Evolutionary conservation across 2,797 vertebrate genomes (phyloP).

Genomic region (Enteromius treurensis): DNA sequence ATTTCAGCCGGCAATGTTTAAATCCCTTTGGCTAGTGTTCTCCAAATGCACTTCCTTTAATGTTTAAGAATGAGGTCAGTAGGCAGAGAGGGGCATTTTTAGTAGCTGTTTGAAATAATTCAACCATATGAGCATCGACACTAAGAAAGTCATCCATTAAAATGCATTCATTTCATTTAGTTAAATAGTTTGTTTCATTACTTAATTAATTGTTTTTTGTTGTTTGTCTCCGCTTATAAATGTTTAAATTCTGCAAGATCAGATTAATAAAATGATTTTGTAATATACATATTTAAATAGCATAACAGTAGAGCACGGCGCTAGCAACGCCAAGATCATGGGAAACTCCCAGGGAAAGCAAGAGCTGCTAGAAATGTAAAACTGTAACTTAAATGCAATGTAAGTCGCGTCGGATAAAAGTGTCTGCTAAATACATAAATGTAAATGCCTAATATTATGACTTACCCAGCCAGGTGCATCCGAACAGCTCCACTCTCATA

Average conservation of each 20-base stretch:
- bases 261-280: background rate
- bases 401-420: too few relatives aligned
- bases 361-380: too few relatives aligned
- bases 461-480: constrained; percentile 85
- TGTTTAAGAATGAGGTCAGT: background rate
- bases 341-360: too few relatives aligned
- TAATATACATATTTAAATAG: too few relatives aligned
- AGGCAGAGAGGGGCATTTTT: background rate
- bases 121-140: background rate
- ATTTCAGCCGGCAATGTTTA: background rate
- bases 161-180: background rate
- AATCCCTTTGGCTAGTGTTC: background rate
- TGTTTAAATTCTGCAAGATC: background rate
- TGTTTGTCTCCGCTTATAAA: background rate
- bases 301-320: too few relatives aligned
- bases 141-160: background rate
- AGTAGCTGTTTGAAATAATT: background rate
- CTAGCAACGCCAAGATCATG: too few relatives aligned
- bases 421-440: too few relatives aligned
- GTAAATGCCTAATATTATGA: background rate
- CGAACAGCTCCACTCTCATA: constrained; percentile 91
- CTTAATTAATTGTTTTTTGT: too few relatives aligned
- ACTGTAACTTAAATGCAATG: too few relatives aligned
- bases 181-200: background rate
- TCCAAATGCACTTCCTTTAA: background rate